Evolutionary conservation across 2,113 vertebrate species (phyloP), one percentile per base, ranked within the genome.

Genomic region (Propithecus coquereli): DNA sequence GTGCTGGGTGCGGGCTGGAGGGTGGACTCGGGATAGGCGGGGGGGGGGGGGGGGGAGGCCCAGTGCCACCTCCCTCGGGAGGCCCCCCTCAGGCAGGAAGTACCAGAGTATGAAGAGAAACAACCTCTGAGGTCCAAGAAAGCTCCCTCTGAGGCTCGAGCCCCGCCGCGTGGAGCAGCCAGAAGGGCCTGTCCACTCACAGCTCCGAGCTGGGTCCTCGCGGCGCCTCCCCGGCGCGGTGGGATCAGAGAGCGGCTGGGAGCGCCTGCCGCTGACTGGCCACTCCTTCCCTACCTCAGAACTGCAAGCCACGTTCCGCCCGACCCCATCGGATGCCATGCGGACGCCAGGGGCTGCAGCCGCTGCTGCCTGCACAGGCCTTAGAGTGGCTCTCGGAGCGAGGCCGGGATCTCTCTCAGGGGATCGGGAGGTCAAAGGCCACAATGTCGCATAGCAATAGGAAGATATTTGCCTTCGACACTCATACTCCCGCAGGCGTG

Each of bases 271-370:
- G 0, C 3, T 1, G 16, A 4, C 25, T 2, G 23, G 2, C 57
- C 6, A 4, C 0, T 0, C 37, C 2, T 7, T 81, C 16, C 1
- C 22, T 22, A 3, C 34, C 9, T 6, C 1, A 2, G 8, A 52
- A 3, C 9, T 10, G 20, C 87, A n/a, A 71, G 47, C 13, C 11
- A 7, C 8, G 30, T 47, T 32, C 18, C 32, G 73, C 54, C 65
- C 32, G 5, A 9, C 0, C 4, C 32, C 12, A 0, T 3, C 5
- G 0, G 2, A 6, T 9, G 81, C 25, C n/a, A 0, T 47, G 18
- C 0, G 40, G 20, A 30, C 11, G 14, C 16, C 89, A 10, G 16
- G 54, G 34, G 25, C 10, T 4, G 1, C 4, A 0, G 5, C 25
- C 1, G 71, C 13, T 2, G 34, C 45, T 20, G 30, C 17, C 7